Percentiles rank a stretch among this genome's conserved stretches.
These are phyloP conservation scores for Neuroscelio doddi DNA, from an alignment of 2,888 invertebrate genomes.

Conservation along the genomic window DNA sequence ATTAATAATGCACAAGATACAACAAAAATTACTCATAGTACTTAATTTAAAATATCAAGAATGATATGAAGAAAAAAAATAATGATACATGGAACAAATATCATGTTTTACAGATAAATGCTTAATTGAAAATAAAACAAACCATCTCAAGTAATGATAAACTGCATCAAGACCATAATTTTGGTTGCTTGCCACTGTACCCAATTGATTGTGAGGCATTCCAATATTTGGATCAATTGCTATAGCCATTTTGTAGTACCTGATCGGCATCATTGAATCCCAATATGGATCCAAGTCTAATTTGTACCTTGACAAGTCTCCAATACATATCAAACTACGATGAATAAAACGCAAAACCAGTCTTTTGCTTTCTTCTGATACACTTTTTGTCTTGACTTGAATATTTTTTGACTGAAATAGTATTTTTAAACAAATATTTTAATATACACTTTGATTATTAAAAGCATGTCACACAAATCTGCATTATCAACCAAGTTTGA, in stretches of 20 bases:
- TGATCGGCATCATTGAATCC: conserved; percentile 81
- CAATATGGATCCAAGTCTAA: conserved; percentile 82
- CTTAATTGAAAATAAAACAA: conserved; percentile 65
- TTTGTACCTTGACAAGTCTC: conserved; percentile 91
- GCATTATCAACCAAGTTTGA: too few species aligned
- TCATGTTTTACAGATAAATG: background rate
- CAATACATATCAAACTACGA: conserved; percentile 89
- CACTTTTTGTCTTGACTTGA: conserved; percentile 40
- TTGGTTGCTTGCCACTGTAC: conserved; percentile 85
- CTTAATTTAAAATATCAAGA: too few species aligned
- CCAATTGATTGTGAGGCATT: conserved; percentile 96
- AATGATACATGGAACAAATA: too few species aligned
- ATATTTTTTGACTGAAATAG: conserved; percentile 5
- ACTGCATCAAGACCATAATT: conserved; percentile 91
- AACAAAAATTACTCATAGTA: too few species aligned
- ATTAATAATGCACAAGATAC: too few species aligned
- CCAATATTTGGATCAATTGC: conserved; percentile 85
- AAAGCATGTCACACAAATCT: too few species aligned
- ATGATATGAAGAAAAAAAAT: background rate
- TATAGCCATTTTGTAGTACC: conserved; percentile 90
- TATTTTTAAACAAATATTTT: too few species aligned
- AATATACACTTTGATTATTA: too few species aligned
- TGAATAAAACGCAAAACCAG: conserved; percentile 86
- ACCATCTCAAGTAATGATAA: conserved; percentile 91
- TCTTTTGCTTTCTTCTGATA: conserved; percentile 75